These are phyloP conservation scores for Dimorphilus gyrociliatus DNA, from an alignment of 2,888 invertebrate species.

Conservation along the genomic window DNA sequence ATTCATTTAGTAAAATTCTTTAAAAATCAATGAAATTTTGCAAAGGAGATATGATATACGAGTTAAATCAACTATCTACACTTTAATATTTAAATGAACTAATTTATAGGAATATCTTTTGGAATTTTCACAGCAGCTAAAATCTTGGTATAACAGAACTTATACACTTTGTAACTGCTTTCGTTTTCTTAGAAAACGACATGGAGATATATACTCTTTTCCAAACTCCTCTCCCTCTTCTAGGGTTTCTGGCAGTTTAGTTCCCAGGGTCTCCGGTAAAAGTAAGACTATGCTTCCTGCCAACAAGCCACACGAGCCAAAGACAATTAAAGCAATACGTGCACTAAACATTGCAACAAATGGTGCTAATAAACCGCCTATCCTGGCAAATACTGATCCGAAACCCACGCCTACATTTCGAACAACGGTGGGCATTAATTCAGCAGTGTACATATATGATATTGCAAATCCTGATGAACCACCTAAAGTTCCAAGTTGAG, in stretches of 20 bases:
- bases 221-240: conserved; percentile 15
- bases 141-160: too few relatives aligned
- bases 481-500: conserved; percentile 51
- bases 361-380: conserved; percentile 69
- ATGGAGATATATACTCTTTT: background rate
- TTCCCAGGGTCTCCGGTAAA: conserved; percentile 21
- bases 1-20: too few relatives aligned
- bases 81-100: too few relatives aligned
- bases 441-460: conserved; percentile 70
- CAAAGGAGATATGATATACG: too few relatives aligned
- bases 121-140: too few relatives aligned
- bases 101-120: too few relatives aligned
- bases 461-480: conserved; percentile 65
- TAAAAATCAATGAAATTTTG: too few relatives aligned
- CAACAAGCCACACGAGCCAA: conserved; percentile 15
- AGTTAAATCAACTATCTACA: too few relatives aligned
- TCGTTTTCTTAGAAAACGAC: too few relatives aligned
- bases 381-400: conserved; percentile 64
- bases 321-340: conserved; percentile 16
- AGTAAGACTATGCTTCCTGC: conserved; percentile 16
- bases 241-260: conserved; percentile 21
- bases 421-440: conserved; percentile 70
- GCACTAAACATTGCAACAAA: conserved; percentile 45
- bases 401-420: conserved; percentile 68
- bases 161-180: too few relatives aligned